Conservation (phyloP, 2,888 invertebrate species). For the Rhagonycha lutea region DNA sequence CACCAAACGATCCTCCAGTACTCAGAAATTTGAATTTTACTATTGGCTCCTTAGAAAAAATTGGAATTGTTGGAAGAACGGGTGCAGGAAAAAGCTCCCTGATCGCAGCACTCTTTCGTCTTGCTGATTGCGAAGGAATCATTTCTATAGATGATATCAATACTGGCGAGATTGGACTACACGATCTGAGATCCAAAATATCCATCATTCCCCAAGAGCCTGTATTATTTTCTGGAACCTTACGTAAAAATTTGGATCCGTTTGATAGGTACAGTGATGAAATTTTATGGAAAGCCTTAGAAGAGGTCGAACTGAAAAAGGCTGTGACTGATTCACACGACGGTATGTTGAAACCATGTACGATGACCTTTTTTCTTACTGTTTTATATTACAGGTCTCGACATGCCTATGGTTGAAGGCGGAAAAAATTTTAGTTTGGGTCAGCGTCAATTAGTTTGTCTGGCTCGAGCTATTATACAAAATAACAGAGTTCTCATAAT, state of each 20-base stretch:
- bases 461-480: conserved; percentile 81
- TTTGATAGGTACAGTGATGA: conserved; percentile 72
- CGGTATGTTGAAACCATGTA: conserved; percentile 27
- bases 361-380: neutral
- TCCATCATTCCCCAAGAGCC: conserved; percentile 66
- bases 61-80: neutral
- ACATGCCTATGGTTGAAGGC: conserved; percentile 72
- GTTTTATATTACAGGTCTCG: conserved; percentile 58
- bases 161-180: conserved; percentile 69
- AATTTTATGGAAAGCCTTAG: conserved; percentile 75
- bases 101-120: conserved; percentile 79
- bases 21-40: conserved; percentile 68
- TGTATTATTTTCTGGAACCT: conserved; percentile 71
- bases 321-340: conserved; percentile 65
- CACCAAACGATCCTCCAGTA: conserved; percentile 65
- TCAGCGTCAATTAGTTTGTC: conserved; percentile 83
- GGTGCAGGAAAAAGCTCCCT: conserved; percentile 73
- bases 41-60: conserved; percentile 58
- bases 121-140: conserved; percentile 75
- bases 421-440: conserved; percentile 86
- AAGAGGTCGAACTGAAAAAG: conserved; percentile 74
- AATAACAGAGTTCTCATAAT: conserved; percentile 80
- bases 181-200: conserved; percentile 77
- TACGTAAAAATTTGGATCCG: conserved; percentile 84
- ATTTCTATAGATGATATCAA: conserved; percentile 78